Base-by-base conservation (phyloP, 2,113 vertebrate genomes). In the Varanus salvator region DNA sequence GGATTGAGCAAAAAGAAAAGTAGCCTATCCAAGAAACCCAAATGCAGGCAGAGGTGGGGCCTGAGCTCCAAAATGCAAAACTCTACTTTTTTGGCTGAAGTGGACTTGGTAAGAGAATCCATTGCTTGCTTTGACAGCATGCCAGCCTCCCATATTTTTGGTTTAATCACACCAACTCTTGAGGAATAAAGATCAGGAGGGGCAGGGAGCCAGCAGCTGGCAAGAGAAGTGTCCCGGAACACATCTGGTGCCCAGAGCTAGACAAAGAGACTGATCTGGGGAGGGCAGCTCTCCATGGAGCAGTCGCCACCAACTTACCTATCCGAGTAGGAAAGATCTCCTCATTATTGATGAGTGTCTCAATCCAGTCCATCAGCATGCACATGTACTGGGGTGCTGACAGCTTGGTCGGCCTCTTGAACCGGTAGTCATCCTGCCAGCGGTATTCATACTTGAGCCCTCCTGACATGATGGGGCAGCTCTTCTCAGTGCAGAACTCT, bases 321-420 rank as follows among this genome's bases (percentile, higher is more conserved):
- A 99, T 97, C 93, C 98, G 98, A 38, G 99, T 99, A 93, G 99
- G 99, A 94, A 99, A 99, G 96, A 99, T 98, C 25, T 99, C 97
- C 93, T 99, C 99, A 0, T 99, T 98, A 87, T 99, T 99, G 94
- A 99, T 99, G 90, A 99, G 97, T 25, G 98, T 98, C 96, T 99
- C 99, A 0, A 99, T 99, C 99, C 99, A 99, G 96, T 99, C 98
- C 98, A 99, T 99, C 93, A 99, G 96, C 96, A 99, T 96, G 48
- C 98, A 98, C 98, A 99, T 99, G 95, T 99, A 99, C 94, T 97
- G 98, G 0, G 99, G 98, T 0, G 99, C 99, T 0, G 99, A 98
- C 72, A 99, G 97, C 96, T 99, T 99, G 95, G 98, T 99, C 0
- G 99, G 99, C 90, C 97, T 98, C 96, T 98, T 98, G 96, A 99